Percentiles rank a stretch among this genome's conserved stretches.
These are phyloP conservation scores for Lethenteron reissneri DNA, from an alignment of 2,113 vertebrate species.

Conservation along the genomic window DNA sequence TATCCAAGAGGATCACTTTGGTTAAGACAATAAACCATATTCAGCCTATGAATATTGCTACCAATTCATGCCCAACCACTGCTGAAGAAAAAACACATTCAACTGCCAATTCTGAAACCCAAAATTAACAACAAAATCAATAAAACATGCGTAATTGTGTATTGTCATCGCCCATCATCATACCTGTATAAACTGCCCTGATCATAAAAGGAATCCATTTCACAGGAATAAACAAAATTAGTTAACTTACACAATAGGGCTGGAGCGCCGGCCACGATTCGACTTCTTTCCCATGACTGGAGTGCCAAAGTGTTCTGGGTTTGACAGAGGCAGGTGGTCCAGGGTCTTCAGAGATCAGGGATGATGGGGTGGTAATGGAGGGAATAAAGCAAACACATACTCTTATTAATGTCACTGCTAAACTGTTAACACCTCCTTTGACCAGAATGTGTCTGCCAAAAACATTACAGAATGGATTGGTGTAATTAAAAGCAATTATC, in stretches of 20 bases:
- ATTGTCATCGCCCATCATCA: too few species aligned
- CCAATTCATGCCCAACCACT: too few species aligned
- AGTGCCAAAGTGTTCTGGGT: slow-evolving; percentile 92
- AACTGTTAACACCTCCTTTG: background rate
- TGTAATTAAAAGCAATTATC: background rate
- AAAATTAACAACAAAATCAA: too few species aligned
- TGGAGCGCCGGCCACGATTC: slow-evolving; percentile 66
- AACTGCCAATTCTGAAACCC: too few species aligned
- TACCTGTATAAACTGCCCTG: too few species aligned
- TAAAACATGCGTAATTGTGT: too few species aligned
- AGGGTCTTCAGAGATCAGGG: slow-evolving; percentile 33
- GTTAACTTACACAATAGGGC: slow-evolving; percentile 57
- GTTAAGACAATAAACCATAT: too few species aligned
- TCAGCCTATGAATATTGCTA: too few species aligned
- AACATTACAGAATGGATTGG: too few species aligned
- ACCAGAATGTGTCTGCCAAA: too few species aligned
- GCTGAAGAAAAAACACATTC: too few species aligned
- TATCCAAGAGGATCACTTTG: too few species aligned
- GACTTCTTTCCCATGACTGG: slow-evolving; percentile 94
- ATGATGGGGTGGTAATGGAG: background rate
- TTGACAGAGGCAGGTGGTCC: slow-evolving; percentile 82
- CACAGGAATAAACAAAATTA: slow-evolving; percentile 6
- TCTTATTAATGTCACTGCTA: background rate
- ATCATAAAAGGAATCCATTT: background rate
- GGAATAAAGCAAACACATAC: background rate